Base-by-base conservation (phyloP, 2,113 vertebrate species). In the Leucopternis melanops region DNA sequence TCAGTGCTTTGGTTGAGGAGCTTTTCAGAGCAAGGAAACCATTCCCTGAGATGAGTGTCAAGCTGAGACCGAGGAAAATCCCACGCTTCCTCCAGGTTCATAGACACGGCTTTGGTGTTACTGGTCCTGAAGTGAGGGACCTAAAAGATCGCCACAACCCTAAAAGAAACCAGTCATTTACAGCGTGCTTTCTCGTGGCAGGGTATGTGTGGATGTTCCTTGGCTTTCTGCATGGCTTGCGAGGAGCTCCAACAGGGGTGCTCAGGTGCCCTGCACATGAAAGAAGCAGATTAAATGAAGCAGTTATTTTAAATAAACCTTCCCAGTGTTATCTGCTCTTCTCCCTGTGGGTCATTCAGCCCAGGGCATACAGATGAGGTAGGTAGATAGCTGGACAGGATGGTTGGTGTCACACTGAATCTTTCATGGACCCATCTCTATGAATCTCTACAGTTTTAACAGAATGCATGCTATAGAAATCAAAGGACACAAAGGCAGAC, bases 21-120 rank as follows among this genome's bases (percentile, higher is more conserved):
- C 10, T 50, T 70, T 81, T 66, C n/a, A 77, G 42, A 47, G 44
- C 2, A 16, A 50, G 66, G n/a, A 72, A 72, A 52, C 9, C 7
- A 27, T 22, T 63, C 13, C 26, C 32, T 7, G 8, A 80, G 45
- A 25, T 32, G 22, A 42, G 9, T 23, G 22, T 66, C 54, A 58
- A 11, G 16, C 23, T 54, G 77, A 49, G 34, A 72, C 6, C 1
- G 10, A 49, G 58, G 58, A 50, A 61, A 65, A 40, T 3, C 14
- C 16, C 1, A 1, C 3, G 1, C 21, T 80, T 69, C 50, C 31
- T 92, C 26, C 52, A 77, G 26, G 65, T 40, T 15, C 25, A 10
- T 1, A 44, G 31, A 21, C 0, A 1, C 1, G 6, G 10, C 13
- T 74, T 55, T 61, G n/a, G 15, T 3, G 4, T 54, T 65, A 22